phyloP scores from a whole-genome alignment of 1,140 invertebrate genomes.

The Drosophila novamexicana region DNA sequence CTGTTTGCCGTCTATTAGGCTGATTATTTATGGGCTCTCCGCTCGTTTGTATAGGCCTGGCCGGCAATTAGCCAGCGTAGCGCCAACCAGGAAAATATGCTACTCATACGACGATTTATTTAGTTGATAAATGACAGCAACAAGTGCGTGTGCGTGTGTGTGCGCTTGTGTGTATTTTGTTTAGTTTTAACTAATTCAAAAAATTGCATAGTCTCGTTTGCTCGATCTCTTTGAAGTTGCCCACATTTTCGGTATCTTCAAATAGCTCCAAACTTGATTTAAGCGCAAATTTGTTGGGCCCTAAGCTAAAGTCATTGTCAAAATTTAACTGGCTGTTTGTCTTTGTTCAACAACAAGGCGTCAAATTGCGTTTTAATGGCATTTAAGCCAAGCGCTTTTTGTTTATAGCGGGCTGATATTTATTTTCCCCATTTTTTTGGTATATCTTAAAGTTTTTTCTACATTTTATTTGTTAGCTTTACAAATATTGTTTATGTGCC shows the following conservation, averaged over 20 bases:
- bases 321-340: constrained; percentile 50
- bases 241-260: constrained; percentile 13
- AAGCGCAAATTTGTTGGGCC: not conserved
- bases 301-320: constrained; percentile 43
- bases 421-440: constrained; percentile 22
- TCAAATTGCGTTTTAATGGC: constrained; percentile 74
- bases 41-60: constrained; percentile 38
- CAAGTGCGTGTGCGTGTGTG: not conserved
- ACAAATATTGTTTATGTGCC: too few species aligned
- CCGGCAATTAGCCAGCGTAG: constrained; percentile 41
- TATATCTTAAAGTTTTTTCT: not conserved
- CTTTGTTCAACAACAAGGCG: constrained; percentile 62
- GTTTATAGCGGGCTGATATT: constrained; percentile 35
- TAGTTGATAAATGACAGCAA: constrained; percentile 22
- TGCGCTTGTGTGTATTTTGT: not conserved
- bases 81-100: not conserved
- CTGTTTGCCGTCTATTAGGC: constrained; percentile 64
- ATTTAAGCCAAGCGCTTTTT: constrained; percentile 46
- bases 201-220: constrained; percentile 15
- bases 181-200: constrained; percentile 3
- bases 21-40: constrained; percentile 64
- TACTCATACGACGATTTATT: constrained; percentile 20
- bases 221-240: constrained; percentile 4
- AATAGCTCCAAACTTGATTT: constrained; percentile 3
- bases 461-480: not conserved